Evolutionary conservation across 2,888 invertebrate species (phyloP).

Genomic region (Lasioglossum leucozonium): DNA sequence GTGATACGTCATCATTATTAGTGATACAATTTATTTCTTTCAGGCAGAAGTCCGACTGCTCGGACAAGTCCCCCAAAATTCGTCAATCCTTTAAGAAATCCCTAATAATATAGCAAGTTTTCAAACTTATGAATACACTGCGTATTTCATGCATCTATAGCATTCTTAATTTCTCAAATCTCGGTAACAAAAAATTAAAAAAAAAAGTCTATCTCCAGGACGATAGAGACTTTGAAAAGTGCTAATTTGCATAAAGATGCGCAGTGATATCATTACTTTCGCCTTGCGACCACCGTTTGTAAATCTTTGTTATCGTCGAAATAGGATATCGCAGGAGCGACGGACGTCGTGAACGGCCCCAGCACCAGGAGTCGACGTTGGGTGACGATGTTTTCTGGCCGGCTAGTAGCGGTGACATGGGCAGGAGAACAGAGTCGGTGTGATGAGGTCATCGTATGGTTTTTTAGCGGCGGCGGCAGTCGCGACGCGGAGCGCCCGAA

Average conservation of each 20-base stretch:
- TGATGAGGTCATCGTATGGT: conserved; percentile 83
- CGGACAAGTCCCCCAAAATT: neutral
- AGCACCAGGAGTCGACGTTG: conserved; percentile 54
- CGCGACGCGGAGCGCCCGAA: conserved; percentile 81
- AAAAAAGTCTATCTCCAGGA: neutral
- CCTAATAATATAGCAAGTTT: neutral
- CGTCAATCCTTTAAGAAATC: neutral
- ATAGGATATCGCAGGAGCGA: neutral
- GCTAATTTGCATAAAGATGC: neutral
- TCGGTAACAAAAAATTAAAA: neutral
- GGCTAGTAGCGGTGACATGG: conserved; percentile 79
- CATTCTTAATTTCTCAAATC: neutral
- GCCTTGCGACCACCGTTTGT: neutral
- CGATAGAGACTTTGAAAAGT: neutral
- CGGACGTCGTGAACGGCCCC: neutral
- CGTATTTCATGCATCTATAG: neutral
- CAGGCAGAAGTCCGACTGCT: neutral
- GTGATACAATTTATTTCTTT: neutral
- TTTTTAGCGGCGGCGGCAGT: conserved; percentile 81
- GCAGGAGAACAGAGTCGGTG: conserved; percentile 78
- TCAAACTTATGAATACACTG: neutral
- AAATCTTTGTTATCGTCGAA: neutral
- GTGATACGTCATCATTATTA: neutral
- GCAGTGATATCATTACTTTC: neutral
- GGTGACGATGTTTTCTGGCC: conserved; percentile 78